Conservation (phyloP, 1,140 invertebrate species). For the Lepidurus couesii region DNA sequence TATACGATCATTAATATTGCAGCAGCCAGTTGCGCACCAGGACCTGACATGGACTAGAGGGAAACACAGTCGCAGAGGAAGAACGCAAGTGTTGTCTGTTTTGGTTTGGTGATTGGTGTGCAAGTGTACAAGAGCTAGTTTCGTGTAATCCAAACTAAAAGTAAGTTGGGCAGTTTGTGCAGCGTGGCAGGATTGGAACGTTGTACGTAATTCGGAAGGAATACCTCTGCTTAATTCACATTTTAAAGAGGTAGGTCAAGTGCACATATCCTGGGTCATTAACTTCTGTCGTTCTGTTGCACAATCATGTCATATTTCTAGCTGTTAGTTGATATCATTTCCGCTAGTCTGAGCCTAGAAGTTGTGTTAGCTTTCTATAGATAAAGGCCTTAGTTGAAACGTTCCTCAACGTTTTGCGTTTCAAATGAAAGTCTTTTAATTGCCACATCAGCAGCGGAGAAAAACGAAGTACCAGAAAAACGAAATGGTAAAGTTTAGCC, state of each 20-base stretch:
- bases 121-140: constrained; percentile 1
- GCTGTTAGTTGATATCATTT: not conserved
- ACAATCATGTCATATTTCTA: not conserved
- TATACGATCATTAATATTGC: not conserved
- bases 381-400: too few relatives aligned
- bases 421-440: too few relatives aligned
- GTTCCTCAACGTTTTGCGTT: too few relatives aligned
- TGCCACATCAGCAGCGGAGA: too few relatives aligned
- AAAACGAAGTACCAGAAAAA: too few relatives aligned
- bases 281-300: not conserved
- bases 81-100: not conserved
- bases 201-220: not conserved
- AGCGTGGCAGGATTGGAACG: not conserved
- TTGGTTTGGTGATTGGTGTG: not conserved
- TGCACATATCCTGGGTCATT: not conserved
- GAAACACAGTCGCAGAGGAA: not conserved
- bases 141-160: not conserved
- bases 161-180: not conserved
- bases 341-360: not conserved
- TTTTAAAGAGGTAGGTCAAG: constrained; percentile 1
- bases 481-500: too few relatives aligned
- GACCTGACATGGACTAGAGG: not conserved
- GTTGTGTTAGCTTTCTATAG: not conserved
- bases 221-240: not conserved
- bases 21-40: constrained; percentile 11